phyloP scores from a whole-genome alignment of 2,113 vertebrate species.

The Xiphorhynchus elegans region DNA sequence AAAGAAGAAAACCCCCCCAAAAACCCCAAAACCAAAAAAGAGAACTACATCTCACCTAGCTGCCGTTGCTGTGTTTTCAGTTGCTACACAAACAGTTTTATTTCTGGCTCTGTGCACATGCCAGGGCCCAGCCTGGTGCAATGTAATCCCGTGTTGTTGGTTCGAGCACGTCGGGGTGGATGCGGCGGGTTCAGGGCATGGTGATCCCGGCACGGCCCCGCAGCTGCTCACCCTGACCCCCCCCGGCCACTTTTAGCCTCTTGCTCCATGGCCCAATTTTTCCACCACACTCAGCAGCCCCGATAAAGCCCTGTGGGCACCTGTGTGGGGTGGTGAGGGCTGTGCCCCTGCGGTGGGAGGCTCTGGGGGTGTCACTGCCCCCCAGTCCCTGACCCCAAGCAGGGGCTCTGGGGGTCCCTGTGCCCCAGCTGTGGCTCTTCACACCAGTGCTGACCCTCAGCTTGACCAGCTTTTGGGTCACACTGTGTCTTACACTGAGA shows the following conservation, averaged over 20 bases:
- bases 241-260: not conserved
- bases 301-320: not conserved
- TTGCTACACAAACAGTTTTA: constrained; percentile 79
- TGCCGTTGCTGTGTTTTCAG: constrained; percentile 67
- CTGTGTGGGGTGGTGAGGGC: rapidly evolving
- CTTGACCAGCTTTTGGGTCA: not conserved
- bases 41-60: not conserved
- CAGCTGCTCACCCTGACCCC: constrained; percentile 56
- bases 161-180: not conserved
- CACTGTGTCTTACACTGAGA: not conserved
- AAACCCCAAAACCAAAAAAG: rapidly evolving
- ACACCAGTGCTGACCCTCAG: not conserved
- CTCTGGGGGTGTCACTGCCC: not conserved
- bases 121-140: constrained; percentile 31
- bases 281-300: not conserved
- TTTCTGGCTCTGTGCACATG: constrained; percentile 59
- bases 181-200: not conserved
- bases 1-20: too few species aligned
- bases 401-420: not conserved
- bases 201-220: constrained; percentile 8
- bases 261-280: not conserved
- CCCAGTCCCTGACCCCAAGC: not conserved
- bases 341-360: not conserved
- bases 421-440: rapidly evolving
- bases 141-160: not conserved